These are phyloP conservation scores for Cephus pygmeus DNA, from an alignment of 2,888 invertebrate species.

Conservation along the genomic window DNA sequence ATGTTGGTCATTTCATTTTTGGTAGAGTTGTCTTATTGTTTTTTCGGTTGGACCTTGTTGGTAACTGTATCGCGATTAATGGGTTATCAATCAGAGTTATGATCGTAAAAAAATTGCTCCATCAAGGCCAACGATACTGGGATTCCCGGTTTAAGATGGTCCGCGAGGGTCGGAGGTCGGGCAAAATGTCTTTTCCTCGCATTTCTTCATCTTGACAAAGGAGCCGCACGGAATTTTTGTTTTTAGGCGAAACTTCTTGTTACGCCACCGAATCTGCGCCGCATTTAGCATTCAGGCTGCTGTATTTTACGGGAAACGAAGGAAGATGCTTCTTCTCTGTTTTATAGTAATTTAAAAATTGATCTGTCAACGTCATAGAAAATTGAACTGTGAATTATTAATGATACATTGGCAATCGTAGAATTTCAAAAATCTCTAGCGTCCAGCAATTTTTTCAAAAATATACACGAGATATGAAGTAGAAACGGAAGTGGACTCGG, in stretches of 20 bases:
- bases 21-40: no score
- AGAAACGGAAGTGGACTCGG: no score
- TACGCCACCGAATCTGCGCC: not conserved
- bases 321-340: no score
- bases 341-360: no score
- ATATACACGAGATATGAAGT: no score
- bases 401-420: no score
- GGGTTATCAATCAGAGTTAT: not conserved
- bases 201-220: not conserved
- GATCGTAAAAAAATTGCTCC: not conserved
- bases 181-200: not conserved
- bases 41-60: not conserved
- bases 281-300: not conserved
- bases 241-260: not conserved
- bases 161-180: not conserved
- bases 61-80: not conserved
- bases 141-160: not conserved
- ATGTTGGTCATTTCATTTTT: no score
- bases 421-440: no score
- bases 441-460: no score
- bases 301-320: not conserved
- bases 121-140: not conserved
- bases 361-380: no score
- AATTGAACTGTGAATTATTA: no score
- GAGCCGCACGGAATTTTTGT: not conserved